Percentiles rank a stretch among this genome's conserved stretches.
Evolutionary conservation across 2,113 vertebrate genomes (phyloP).

Genomic region (Polypterus bichir): DNA sequence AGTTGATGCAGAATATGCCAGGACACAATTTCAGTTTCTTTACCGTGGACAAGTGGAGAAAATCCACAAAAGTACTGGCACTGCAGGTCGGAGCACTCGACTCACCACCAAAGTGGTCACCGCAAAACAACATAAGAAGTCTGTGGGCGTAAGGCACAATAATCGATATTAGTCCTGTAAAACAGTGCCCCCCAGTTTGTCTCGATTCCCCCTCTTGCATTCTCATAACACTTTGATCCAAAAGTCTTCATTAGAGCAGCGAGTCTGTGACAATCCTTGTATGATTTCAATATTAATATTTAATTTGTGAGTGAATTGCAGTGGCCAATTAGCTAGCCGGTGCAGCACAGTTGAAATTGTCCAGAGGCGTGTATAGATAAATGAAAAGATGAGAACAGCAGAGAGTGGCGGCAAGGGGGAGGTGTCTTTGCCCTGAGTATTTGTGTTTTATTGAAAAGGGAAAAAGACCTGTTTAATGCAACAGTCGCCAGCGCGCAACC

Average conservation of each 20-base stretch:
- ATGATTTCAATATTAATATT: conserved; percentile 64
- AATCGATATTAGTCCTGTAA: background rate
- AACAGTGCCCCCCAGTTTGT: background rate
- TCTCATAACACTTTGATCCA: conserved; percentile 53
- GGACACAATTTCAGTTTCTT: conserved; percentile 74
- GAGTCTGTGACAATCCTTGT: conserved; percentile 60
- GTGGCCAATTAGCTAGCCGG: conserved; percentile 57
- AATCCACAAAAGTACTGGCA: conserved; percentile 21
- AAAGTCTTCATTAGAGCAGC: conserved; percentile 52
- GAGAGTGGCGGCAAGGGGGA: conserved; percentile 3
- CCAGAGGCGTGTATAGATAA: conserved; percentile 47
- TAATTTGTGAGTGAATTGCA: conserved; percentile 62
- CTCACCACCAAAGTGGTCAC: no score
- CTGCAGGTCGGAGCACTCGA: conserved; percentile 35
- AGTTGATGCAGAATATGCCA: conserved; percentile 68
- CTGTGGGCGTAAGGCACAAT: background rate
- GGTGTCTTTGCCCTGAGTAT: background rate
- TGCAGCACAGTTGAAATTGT: conserved; percentile 60
- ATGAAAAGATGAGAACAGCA: conserved; percentile 26
- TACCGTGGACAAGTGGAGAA: conserved; percentile 32
- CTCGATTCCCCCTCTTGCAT: conserved; percentile 24
- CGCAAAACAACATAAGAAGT: no score
- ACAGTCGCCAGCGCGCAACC: conserved; percentile 8
- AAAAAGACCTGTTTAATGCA: conserved; percentile 17
- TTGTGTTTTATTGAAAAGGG: no score